Base-by-base conservation (phyloP, 2,113 vertebrate species). In the Egretta garzetta region DNA sequence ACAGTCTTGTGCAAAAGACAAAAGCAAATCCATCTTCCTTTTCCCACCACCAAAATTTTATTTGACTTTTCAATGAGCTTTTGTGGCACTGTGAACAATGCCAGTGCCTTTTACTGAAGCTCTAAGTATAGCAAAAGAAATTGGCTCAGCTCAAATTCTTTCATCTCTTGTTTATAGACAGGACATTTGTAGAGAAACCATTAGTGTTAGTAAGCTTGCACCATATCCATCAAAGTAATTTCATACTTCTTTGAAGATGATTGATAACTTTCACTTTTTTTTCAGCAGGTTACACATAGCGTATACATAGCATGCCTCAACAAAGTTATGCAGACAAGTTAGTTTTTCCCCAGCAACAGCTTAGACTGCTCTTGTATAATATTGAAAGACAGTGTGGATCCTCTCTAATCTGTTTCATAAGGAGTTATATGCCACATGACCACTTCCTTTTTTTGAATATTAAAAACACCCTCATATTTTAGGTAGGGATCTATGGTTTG, bases 241-340 rank as follows among this genome's bases (percentile, higher is more conserved):
- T 83, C 72, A 56, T 56, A 5, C 5, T 77, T 90, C 88, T 96
- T 96, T 95, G 94, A 95, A 96, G 90, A 84, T 89, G 80, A 97
- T 71, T 87, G 76, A 81, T 67, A 75, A 49, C 17, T 68, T 71
- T 77, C 28, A 43, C 18, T 14, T 58, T 58, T 75, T 75, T 83
- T 74, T 33, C 4, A 47, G 33, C 47, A 79, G 64, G 53, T 88
- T 84, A 39, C 5, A 74, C 41, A 53, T 14, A 45, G 3, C 5
- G 3, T 23, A 10, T 60, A 26, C 3, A 2, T 24, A 75, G 14
- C 35, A 59, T 39, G 35, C 50, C 50, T 62, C 62, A 64, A 55
- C 10, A 45, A 75, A 85, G 26, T 45, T 33, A 83, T 32, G 15
- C 55, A 60, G 85, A 56, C 24, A 62, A 59, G 13, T 26, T 45